Evolutionary conservation across 2,888 invertebrate species (phyloP).

Genomic region (Drosophila setosimentum): DNA sequence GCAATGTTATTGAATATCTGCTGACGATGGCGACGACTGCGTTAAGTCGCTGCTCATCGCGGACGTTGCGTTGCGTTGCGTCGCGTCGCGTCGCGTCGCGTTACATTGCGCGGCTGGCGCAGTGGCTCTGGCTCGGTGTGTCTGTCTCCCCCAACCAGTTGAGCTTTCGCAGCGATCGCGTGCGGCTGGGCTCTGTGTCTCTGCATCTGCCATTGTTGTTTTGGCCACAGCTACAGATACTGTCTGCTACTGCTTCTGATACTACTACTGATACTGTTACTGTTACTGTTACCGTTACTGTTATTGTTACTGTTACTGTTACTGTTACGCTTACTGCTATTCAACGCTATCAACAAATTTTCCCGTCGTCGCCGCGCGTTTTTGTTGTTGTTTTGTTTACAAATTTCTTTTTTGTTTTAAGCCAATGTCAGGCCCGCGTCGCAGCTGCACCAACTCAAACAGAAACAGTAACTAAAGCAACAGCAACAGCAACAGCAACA

Average conservation of each 20-base stretch:
- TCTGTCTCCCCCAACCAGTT: conserved; percentile 70
- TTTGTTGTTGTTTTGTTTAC: not conserved
- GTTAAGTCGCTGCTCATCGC: conserved; percentile 35
- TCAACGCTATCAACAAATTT: conserved; percentile 23
- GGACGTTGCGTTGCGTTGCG: conserved; percentile 11
- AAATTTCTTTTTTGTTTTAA: conserved; percentile 1
- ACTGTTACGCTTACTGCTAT: not conserved
- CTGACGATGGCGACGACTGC: conserved; percentile 26
- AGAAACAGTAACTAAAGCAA: conserved; percentile 22
- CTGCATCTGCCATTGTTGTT: conserved; percentile 17
- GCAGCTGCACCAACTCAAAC: conserved; percentile 50
- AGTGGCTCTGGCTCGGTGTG: conserved; percentile 43
- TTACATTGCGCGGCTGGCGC: conserved; percentile 28
- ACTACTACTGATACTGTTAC: not conserved
- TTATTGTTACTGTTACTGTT: not conserved
- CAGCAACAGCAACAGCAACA: conserved; percentile 20
- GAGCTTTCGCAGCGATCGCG: conserved; percentile 81
- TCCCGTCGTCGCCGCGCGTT: conserved; percentile 12
- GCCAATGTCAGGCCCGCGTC: conserved; percentile 46
- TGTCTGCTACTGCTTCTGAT: conserved; percentile 11
- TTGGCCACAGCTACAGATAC: not conserved
- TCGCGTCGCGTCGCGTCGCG: conserved; percentile 52
- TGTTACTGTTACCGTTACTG: not conserved
- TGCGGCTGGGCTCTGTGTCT: conserved; percentile 74
- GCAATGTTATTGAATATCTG: conserved; percentile 9